A percentile compares a stretch with the other conserved stretches of the same genome.
These are phyloP conservation scores for Leptinotarsa juncta DNA, from an alignment of 2,888 invertebrate species.

Conservation along the genomic window DNA sequence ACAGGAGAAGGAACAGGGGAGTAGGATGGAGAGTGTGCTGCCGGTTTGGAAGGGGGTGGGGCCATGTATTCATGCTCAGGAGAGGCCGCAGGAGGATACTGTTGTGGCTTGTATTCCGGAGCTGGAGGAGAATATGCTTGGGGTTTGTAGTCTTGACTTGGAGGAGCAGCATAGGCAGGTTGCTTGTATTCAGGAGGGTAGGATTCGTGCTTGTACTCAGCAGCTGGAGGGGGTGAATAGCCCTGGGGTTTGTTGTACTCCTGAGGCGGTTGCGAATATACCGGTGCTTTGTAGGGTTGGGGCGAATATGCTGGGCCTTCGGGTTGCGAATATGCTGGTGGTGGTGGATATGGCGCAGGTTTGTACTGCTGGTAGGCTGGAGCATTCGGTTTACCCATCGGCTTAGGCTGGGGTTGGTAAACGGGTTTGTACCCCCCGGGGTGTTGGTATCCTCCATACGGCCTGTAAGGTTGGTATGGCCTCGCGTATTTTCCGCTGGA, in stretches of 20 bases:
- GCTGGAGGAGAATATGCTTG: slow-evolving; percentile 21
- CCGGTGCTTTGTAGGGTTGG: slow-evolving; percentile 35
- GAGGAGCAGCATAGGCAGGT: slow-evolving; percentile 21
- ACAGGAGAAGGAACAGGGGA: slow-evolving; percentile 29
- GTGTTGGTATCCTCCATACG: slow-evolving; percentile 34
- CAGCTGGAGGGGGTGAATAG: slow-evolving; percentile 19
- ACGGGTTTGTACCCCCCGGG: slow-evolving; percentile 21
- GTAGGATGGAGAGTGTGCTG: background rate
- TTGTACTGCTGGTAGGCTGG: slow-evolving; percentile 26
- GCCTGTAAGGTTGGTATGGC: slow-evolving; percentile 33
- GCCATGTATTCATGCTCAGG: slow-evolving; percentile 5
- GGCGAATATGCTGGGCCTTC: slow-evolving; percentile 15
- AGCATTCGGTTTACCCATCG: slow-evolving; percentile 32
- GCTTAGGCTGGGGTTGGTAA: slow-evolving; percentile 36
- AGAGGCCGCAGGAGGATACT: slow-evolving; percentile 25
- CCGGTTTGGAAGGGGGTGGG: background rate
- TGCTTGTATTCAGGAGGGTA: slow-evolving; percentile 32
- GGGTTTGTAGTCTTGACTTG: slow-evolving; percentile 11
- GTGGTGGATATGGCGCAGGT: slow-evolving; percentile 11
- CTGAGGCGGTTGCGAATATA: slow-evolving; percentile 47
- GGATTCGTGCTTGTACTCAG: slow-evolving; percentile 39
- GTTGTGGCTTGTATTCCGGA: slow-evolving; percentile 38
- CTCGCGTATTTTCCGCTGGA: slow-evolving; percentile 41
- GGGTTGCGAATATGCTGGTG: slow-evolving; percentile 22
- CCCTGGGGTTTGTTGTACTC: slow-evolving; percentile 35